Conservation (phyloP, 1,140 invertebrate species). For the Drosophila repleta region DNA sequence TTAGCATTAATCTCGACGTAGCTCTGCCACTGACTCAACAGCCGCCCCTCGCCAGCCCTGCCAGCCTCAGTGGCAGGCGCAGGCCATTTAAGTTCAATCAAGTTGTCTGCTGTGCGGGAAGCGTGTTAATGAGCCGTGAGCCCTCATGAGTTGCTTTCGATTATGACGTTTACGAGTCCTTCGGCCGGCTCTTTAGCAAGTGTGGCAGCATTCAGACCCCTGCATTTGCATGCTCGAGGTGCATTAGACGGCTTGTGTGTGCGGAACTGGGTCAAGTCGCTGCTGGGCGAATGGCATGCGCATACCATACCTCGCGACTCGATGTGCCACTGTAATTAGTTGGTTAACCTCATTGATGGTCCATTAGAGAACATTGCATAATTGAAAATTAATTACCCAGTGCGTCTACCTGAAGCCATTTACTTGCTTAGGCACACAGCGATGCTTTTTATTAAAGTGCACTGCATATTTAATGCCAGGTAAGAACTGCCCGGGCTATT, state of each 20-base stretch:
- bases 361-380: slow-evolving; percentile 36
- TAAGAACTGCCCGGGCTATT: background rate
- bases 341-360: slow-evolving; percentile 9
- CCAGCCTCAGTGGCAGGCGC: background rate
- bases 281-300: background rate
- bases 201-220: background rate
- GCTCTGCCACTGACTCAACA: background rate
- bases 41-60: background rate
- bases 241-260: background rate
- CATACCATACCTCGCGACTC: background rate
- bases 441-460: slow-evolving; percentile 29
- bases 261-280: slow-evolving; percentile 14
- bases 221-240: slow-evolving; percentile 27
- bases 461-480: slow-evolving; percentile 51
- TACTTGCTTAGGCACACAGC: background rate
- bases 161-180: slow-evolving; percentile 27
- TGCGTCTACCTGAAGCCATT: background rate
- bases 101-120: slow-evolving; percentile 45
- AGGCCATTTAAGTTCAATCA: slow-evolving; percentile 72
- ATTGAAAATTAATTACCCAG: slow-evolving; percentile 71
- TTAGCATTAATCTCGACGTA: slow-evolving; percentile 75
- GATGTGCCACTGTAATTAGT: slow-evolving; percentile 1
- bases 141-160: slow-evolving; percentile 53
- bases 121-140: slow-evolving; percentile 70
- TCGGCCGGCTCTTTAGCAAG: background rate